Evolutionary conservation across 2,888 invertebrate species (phyloP), one percentile per base, ranked within the genome.

Genomic region (Anorthoa munda): DNA sequence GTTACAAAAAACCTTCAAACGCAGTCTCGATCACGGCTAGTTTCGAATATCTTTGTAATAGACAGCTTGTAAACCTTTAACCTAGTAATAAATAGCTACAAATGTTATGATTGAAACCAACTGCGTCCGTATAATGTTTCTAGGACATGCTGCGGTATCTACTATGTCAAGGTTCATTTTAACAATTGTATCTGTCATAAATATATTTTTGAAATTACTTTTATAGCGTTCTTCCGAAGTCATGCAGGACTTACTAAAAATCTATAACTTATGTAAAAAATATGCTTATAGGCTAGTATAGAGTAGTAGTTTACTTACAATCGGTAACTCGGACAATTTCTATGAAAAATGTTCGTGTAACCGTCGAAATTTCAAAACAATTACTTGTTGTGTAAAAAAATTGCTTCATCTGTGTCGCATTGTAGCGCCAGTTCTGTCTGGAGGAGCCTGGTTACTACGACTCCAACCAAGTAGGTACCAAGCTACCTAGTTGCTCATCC

Each of bases 61-160:
- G 26, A 68, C 53, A 69, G 15, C 23, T 60, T 67, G 51, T 59
- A 72, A 78, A 77, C 59, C 63, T 66, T 77, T 77, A 67, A 66
- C 69, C 78, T 69, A 56, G 53, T 75, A 76, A 68, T 72, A 55
- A 76, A 61, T 81, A 51, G 21, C 15, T 56, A 63, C 48, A 77
- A 66, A 70, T 75, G 70, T 74, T 73, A 67, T 72, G 78, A 85
- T 66, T 84, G 64, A 82, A 82, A 83, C 83, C 85, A 79, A 78
- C 83, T 70, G 74, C 75, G 80, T 78, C 68, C 82, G 85, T 92
- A 84, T 95, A 83, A 87, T 77, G 84, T 93, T 93, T 92, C 95
- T 92, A 90, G 92, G 91, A 83, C 93, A 90, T 79, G 77, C 80
- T 92, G 95, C 87, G 95, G 95, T 93, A 89, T 87, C 77, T 73